Percentiles rank a stretch among this genome's conserved stretches.
phyloP scores from a whole-genome alignment of 1,140 invertebrate species.

The Atopsyche davidsoni region DNA sequence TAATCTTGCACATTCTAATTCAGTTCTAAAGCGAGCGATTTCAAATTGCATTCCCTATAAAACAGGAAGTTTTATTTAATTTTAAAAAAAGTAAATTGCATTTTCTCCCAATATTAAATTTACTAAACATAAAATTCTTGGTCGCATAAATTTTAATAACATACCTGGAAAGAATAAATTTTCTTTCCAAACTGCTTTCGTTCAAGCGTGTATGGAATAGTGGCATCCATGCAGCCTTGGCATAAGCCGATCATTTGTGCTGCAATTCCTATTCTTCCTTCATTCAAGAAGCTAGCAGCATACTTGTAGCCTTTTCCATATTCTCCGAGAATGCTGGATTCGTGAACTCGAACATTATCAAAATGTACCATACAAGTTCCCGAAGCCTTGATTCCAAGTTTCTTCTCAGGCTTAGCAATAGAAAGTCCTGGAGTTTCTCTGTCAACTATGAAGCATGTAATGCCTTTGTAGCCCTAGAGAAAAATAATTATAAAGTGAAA shows the following conservation, averaged over 20 bases:
- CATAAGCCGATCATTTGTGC: conserved; percentile 94
- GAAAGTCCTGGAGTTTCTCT: conserved; percentile 80
- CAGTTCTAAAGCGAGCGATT: conserved; percentile 78
- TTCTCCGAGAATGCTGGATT: conserved; percentile 73
- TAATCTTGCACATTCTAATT: conserved; percentile 83
- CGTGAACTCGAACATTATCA: conserved; percentile 86
- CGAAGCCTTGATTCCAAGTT: conserved; percentile 84
- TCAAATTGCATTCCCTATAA: conserved; percentile 91
- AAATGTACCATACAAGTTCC: conserved; percentile 90
- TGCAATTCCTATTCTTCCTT: conserved; percentile 91
- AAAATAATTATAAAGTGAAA: conserved; percentile 13
- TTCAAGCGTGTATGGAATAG: conserved; percentile 88
- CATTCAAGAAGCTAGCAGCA: conserved; percentile 90
- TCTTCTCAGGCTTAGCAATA: conserved; percentile 89
- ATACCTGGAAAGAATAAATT: conserved; percentile 86
- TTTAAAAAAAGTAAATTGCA: too few relatives aligned
- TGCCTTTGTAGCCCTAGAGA: conserved; percentile 72
- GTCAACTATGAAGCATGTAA: conserved; percentile 94
- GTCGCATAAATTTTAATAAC: too few relatives aligned
- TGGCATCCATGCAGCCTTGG: conserved; percentile 87
- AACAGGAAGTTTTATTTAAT: too few relatives aligned
- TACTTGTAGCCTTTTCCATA: conserved; percentile 88
- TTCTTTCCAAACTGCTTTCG: conserved; percentile 88
- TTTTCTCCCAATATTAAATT: too few relatives aligned
- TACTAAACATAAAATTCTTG: too few relatives aligned